These are phyloP conservation scores for Psilopsiagon aymara DNA, from an alignment of 2,113 vertebrate species.

Conservation along the genomic window DNA sequence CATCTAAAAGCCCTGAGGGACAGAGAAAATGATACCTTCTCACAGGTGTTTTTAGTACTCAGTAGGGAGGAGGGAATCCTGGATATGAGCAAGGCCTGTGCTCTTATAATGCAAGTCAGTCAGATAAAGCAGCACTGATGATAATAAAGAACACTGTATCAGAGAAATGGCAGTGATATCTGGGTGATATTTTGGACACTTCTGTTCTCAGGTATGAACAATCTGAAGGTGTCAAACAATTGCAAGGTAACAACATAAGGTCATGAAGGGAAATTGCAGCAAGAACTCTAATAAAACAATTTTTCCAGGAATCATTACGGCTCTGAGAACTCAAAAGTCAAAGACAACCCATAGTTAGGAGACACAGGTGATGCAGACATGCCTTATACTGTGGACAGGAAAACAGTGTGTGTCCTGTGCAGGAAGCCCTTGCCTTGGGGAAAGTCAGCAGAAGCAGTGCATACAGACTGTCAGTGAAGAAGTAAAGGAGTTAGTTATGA, in stretches of 20 bases:
- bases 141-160: neutral
- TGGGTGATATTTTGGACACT: neutral
- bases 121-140: neutral
- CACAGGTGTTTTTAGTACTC: neutral
- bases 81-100: neutral
- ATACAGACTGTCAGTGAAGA: neutral
- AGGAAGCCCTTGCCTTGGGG: neutral
- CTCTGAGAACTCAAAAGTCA: neutral
- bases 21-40: neutral
- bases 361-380: neutral
- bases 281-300: neutral
- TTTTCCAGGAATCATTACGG: neutral
- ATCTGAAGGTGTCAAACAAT: neutral
- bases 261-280: neutral
- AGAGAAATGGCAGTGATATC: neutral
- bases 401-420: neutral
- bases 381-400: neutral
- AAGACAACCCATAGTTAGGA: neutral
- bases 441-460: neutral
- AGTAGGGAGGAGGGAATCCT: neutral
- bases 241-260: neutral
- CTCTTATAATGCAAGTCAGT: neutral
- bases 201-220: neutral
- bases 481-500: neutral
- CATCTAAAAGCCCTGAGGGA: neutral